Base-by-base conservation (phyloP, 2,113 vertebrate species). In the Microtus pennsylvanicus region DNA sequence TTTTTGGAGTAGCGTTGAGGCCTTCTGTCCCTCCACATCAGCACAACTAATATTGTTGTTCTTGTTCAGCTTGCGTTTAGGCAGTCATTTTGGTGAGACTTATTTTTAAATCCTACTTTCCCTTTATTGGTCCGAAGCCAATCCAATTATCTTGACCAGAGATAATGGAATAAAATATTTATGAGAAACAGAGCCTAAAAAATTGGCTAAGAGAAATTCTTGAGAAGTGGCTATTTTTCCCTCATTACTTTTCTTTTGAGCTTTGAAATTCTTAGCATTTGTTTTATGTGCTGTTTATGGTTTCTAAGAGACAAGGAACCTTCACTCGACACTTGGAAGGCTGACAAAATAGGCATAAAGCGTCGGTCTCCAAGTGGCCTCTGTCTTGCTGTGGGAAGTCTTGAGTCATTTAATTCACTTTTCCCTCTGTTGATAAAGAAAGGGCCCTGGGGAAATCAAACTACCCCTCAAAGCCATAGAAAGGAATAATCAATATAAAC, bases 151-250 rank as follows among this genome's bases (percentile, higher is more conserved):
- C 30, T 58, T 88, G 35, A 82, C 33, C 11, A 72, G 22, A 83
- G 12, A 78, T 28, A 92, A 82, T 28, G 3, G 45, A 83, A 82
- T 89, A 67, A 88, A 75, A 83, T 58, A 95, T 74, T 82, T 92
- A 38, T 19, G 30, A 89, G 30, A 65, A 45, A 88, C 0, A 35
- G 63, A 88, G 26, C 11, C 13, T 88, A 47, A 80, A 80, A 19
- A 22, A 50, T 7, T 78, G 78, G 35, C 24, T 52, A 63, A 63
- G 63, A 78, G 88, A 70, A 90, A 80, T 63, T n/a, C 35, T 78
- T 35, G 8, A 19, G 22, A 75, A 58, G 22, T 24, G 22, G 47
- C 16, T 83, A 22, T 81, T 76, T 89, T 76, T 89, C 8, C 22
- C 47, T 52, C 6, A 47, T 50, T 77, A 38, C 81, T 10, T 83